Evolutionary conservation across 2,888 invertebrate species (phyloP), one percentile per base, ranked within the genome.

Genomic region (Brassicogethes aeneus): DNA sequence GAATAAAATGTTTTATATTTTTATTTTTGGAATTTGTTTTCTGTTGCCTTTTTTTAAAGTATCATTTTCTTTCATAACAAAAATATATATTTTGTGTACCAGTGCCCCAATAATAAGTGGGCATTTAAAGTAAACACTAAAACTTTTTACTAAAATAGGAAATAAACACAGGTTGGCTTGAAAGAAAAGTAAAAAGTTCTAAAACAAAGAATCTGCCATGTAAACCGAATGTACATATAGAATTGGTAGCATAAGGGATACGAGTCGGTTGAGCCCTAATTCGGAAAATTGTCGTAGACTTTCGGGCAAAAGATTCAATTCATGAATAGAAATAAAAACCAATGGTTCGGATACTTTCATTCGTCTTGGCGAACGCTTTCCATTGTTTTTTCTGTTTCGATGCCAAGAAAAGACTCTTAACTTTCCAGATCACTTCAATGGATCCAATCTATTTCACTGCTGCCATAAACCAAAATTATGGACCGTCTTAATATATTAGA

Each of bases 301-400:
- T n/a, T 52, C 47, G 52, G 39, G 32, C 32, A 13, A 32, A 32
- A 32, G 57, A 62, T 62, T 57, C 60, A 58, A 61, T 62, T 62
- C 62, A 59, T 61, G 63, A 62, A 61, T 59, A 57, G 59, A 58
- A 63, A 64, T 64, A 64, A 64, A 64, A 65, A 55, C 60, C 63
- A 65, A 65, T 63, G 65, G 62, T 55, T 62, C 54, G 64, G 54
- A 63, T 62, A 60, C 54, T 57, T 60, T 56, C 58, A 53, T 57
- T 54, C 50, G 52, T 54, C 53, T 56, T 53, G 53, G 55, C 52
- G 45, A 48, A 48, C 45, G 50, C 48, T 52, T 51, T 46, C 58
- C 53, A 57, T 60, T 59, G 57, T 56, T 61, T 59, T 59, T 61
- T 59, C 48, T 48, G 45, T 43, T 49, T 42, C 51, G 47, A 40